These are phyloP conservation scores for Elgaria multicarinata DNA, from an alignment of 2,113 vertebrate genomes.

Conservation along the genomic window DNA sequence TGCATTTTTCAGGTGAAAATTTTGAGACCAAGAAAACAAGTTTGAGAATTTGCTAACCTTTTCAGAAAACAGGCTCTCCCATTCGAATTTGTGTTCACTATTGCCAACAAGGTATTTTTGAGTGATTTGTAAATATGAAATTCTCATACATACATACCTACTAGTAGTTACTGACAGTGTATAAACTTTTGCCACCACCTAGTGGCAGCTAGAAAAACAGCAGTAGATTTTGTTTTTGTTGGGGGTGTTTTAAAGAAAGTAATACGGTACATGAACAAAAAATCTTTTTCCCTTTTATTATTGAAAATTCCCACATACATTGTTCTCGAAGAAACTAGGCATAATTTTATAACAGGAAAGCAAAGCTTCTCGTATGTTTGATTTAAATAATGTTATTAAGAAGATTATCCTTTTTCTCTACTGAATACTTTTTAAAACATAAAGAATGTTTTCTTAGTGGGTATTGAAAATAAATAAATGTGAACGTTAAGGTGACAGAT, in stretches of 20 bases:
- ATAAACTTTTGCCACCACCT: conserved; percentile 67
- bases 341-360: background rate
- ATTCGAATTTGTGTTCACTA: too few relatives aligned
- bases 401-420: background rate
- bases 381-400: background rate
- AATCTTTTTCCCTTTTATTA: background rate
- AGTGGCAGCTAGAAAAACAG: conserved; percentile 55
- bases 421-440: background rate
- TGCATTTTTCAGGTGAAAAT: too few relatives aligned
- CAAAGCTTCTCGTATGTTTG: too few relatives aligned
- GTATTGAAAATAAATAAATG: background rate
- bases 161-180: background rate
- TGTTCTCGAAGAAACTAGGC: background rate
- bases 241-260: background rate
- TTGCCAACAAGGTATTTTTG: too few relatives aligned
- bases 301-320: background rate
- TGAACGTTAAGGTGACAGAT: background rate
- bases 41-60: too few relatives aligned
- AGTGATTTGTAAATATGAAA: too few relatives aligned
- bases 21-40: too few relatives aligned
- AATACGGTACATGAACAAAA: background rate
- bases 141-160: background rate
- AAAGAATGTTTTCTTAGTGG: background rate
- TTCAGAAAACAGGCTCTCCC: too few relatives aligned
- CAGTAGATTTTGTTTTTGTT: background rate